phyloP scores from a whole-genome alignment of 2,888 invertebrate species.

The Seira ritae region DNA sequence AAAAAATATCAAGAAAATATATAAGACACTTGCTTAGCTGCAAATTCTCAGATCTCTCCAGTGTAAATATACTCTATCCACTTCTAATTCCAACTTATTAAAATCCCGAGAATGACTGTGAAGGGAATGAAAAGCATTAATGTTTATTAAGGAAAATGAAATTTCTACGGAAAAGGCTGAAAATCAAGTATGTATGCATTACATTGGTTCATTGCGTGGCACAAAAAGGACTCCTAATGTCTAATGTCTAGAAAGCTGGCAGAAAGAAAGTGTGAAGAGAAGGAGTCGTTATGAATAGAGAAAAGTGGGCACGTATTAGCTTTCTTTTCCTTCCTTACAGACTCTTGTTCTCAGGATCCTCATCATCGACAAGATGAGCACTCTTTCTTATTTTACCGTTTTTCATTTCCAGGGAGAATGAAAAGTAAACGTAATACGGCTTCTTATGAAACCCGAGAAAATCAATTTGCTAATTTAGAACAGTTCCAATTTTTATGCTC shows the following conservation, averaged over 20 bases:
- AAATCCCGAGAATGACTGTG: background rate
- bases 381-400: background rate
- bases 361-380: background rate
- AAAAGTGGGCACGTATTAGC: background rate
- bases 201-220: no score
- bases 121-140: background rate
- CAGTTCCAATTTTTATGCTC: no score
- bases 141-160: background rate
- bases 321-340: background rate
- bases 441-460: no score
- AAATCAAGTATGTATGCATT: background rate
- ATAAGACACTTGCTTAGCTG: no score
- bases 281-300: background rate
- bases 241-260: background rate
- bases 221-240: no score
- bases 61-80: background rate
- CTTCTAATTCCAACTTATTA: background rate
- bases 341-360: background rate
- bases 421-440: background rate
- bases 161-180: background rate
- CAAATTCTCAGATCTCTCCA: background rate
- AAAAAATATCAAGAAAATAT: background rate
- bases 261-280: conserved; percentile 1
- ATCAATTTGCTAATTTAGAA: no score
- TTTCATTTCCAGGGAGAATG: background rate